These are phyloP conservation scores for Ctenosaura bakeri DNA, from an alignment of 2,797 vertebrate genomes.

Conservation along the genomic window DNA sequence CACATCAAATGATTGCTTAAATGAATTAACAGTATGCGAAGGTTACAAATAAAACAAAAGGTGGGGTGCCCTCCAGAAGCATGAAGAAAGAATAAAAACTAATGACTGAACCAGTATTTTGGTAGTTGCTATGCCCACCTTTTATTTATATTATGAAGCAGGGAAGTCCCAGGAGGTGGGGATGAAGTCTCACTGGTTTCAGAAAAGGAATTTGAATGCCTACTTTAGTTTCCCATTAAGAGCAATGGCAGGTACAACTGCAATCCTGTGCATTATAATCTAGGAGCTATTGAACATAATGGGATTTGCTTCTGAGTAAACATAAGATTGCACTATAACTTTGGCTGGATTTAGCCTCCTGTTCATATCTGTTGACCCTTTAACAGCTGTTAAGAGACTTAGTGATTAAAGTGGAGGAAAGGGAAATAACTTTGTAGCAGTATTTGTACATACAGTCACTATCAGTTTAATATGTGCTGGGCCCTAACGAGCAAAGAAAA, in stretches of 20 bases:
- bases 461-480: conserved; percentile 60
- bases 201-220: not conserved
- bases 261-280: not conserved
- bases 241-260: not conserved
- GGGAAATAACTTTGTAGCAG: conserved; percentile 22
- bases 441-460: conserved; percentile 39
- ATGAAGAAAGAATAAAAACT: not conserved
- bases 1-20: not conserved
- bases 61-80: not conserved
- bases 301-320: not conserved
- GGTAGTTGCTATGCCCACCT: not conserved
- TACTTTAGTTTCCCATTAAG: not conserved
- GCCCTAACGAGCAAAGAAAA: conserved; percentile 52
- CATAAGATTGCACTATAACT: not conserved
- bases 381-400: conserved; percentile 44
- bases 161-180: not conserved
- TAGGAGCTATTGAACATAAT: not conserved
- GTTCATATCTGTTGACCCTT: conserved; percentile 21
- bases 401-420: not conserved
- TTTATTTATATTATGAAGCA: not conserved
- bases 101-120: conserved; percentile 9
- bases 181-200: not conserved
- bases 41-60: not conserved
- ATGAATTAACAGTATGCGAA: not conserved
- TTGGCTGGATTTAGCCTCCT: not conserved